A percentile compares a stretch with the other conserved stretches of the same genome.
Evolutionary conservation across 2,797 vertebrate species (phyloP).

Genomic region (Melanotaenia pygmaea): DNA sequence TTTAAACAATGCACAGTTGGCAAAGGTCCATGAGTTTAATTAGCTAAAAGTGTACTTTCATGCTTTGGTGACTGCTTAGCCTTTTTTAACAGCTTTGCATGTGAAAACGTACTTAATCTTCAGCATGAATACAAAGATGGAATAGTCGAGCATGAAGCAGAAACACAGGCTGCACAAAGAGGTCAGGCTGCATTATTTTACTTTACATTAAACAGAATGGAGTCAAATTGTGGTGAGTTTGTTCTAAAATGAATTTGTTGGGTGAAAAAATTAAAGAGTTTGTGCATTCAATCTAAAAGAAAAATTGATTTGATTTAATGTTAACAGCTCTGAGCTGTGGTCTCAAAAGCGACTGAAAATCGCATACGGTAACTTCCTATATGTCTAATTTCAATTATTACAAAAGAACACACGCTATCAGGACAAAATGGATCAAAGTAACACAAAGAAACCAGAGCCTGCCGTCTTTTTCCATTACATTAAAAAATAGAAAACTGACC

Average conservation of each 20-base stretch:
- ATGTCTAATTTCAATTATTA: conserved; percentile 18
- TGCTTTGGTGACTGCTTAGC: conserved; percentile 20
- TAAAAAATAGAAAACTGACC: conserved; percentile 28
- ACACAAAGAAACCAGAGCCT: conserved; percentile 37
- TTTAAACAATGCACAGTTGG: not conserved
- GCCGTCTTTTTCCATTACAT: conserved; percentile 39
- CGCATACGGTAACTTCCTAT: conserved; percentile 5
- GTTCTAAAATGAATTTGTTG: not conserved
- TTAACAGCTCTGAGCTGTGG: not conserved
- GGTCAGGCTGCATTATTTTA: conserved; percentile 45
- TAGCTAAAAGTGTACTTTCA: conserved; percentile 21
- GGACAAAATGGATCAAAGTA: conserved; percentile 37
- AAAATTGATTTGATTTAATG: not conserved
- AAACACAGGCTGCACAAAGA: conserved; percentile 45
- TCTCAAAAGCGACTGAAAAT: not conserved
- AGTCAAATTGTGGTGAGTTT: conserved; percentile 34
- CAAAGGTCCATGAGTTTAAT: not conserved
- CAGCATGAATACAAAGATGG: conserved; percentile 21
- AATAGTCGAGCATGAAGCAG: conserved; percentile 45
- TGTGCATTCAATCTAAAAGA: not conserved
- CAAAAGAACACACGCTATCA: conserved; percentile 13
- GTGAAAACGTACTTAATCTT: conserved; percentile 35
- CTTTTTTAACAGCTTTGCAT: conserved; percentile 27
- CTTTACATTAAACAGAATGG: conserved; percentile 44
- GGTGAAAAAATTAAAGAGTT: not conserved